Percentiles rank a stretch among this genome's conserved stretches.
These are phyloP conservation scores for Drosophila borborema DNA, from an alignment of 2,888 invertebrate species.

Conservation along the genomic window DNA sequence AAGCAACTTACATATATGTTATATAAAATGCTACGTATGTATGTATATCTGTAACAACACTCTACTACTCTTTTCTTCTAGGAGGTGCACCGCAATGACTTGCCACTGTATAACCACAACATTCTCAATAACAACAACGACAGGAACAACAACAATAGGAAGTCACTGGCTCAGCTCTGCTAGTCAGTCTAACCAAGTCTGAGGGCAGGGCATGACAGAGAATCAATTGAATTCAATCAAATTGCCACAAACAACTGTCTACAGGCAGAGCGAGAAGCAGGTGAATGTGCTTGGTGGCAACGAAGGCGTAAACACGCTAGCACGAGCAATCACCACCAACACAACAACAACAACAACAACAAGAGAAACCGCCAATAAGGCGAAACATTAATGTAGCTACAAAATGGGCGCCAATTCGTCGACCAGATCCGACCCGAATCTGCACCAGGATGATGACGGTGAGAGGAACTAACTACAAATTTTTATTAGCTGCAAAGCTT, in stretches of 20 bases:
- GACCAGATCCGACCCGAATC: slow-evolving; percentile 83
- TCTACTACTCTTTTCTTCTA: slow-evolving; percentile 5
- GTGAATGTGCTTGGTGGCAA: not conserved
- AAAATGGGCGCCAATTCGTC: slow-evolving; percentile 85
- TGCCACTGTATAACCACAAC: slow-evolving; percentile 8
- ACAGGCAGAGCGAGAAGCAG: slow-evolving; percentile 1
- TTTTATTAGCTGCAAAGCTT: not conserved
- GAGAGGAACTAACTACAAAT: slow-evolving; percentile 50
- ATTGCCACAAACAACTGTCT: slow-evolving; percentile 36
- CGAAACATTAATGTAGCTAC: slow-evolving; percentile 66
- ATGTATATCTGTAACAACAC: not conserved
- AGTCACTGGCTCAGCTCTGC: slow-evolving; percentile 5
- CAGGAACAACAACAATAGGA: not conserved
- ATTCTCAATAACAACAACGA: slow-evolving; percentile 7
- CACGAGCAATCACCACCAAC: not conserved
- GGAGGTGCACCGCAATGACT: slow-evolving; percentile 25
- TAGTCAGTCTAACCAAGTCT: slow-evolving; percentile 7
- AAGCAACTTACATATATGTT: not conserved
- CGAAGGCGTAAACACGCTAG: slow-evolving; percentile 15
- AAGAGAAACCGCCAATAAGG: slow-evolving; percentile 31
- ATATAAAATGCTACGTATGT: not conserved
- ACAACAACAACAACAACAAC: slow-evolving; percentile 12
- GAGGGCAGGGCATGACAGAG: slow-evolving; percentile 33
- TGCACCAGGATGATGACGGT: slow-evolving; percentile 85
- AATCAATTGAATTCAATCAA: slow-evolving; percentile 62